Conservation (phyloP, 2,888 invertebrate species). For the Mycalesis mineus region DNA sequence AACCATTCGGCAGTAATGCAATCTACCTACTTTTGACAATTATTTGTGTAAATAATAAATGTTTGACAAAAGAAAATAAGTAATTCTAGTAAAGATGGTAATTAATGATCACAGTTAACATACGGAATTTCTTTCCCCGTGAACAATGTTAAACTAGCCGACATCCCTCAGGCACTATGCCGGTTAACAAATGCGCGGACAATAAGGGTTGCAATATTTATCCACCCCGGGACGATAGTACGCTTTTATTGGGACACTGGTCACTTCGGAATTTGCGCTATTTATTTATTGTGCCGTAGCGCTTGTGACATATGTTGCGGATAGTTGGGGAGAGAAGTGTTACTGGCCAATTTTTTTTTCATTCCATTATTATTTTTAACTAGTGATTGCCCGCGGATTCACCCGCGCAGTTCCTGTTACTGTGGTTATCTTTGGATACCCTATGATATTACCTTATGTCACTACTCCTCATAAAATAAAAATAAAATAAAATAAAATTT, state of each 20-base stretch:
- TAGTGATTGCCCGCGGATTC: no score
- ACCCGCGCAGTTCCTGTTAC: no score
- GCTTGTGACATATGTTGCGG: conserved; percentile 64
- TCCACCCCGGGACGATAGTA: conserved; percentile 52
- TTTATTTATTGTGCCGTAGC: conserved; percentile 73
- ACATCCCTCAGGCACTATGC: conserved; percentile 25
- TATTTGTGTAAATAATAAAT: no score
- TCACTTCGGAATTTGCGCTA: conserved; percentile 76
- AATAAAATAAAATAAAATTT: no score
- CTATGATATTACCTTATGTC: no score
- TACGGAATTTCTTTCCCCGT: conserved; percentile 5
- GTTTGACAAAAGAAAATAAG: no score
- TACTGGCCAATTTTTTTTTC: conserved; percentile 7
- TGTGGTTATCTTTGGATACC: no score
- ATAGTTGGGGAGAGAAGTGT: conserved; percentile 41
- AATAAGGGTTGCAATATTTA: conserved; percentile 58
- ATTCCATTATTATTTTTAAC: background rate
- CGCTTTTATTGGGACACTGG: conserved; percentile 72
- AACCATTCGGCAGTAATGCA: no score
- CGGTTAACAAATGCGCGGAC: conserved; percentile 36
- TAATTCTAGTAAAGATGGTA: background rate
- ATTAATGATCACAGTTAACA: conserved; percentile 1
- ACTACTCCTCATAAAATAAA: no score
- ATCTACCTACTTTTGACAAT: no score
- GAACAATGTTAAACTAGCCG: conserved; percentile 11